These are phyloP conservation scores for Leptopilina boulardi DNA, from an alignment of 1,140 invertebrate species.

Conservation along the genomic window DNA sequence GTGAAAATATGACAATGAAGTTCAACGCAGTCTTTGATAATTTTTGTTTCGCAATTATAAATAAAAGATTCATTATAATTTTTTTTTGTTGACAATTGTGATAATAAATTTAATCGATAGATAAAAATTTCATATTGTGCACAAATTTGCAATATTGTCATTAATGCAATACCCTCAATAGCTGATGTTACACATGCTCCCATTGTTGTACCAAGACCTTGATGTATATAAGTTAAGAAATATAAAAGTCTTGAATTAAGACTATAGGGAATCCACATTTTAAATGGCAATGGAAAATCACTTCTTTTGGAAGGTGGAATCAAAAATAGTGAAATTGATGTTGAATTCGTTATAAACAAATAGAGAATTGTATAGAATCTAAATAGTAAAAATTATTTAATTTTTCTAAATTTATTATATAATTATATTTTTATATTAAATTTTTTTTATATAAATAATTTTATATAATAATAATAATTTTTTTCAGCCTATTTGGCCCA, in stretches of 20 bases:
- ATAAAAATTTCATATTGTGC: not conserved
- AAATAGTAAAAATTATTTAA: too few relatives aligned
- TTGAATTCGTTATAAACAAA: not conserved
- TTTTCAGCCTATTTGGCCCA: too few relatives aligned
- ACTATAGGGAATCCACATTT: not conserved
- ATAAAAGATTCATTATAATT: not conserved
- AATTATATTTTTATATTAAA: not conserved
- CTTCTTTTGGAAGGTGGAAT: constrained; percentile 1
- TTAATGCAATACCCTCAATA: not conserved
- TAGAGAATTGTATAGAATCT: not conserved
- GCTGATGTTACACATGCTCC: not conserved
- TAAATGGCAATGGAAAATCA: not conserved
- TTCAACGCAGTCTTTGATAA: not conserved
- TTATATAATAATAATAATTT: too few relatives aligned
- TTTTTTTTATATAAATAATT: too few relatives aligned
- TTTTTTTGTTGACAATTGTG: not conserved
- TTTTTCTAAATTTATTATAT: not conserved
- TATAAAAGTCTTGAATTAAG: not conserved
- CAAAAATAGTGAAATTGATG: not conserved
- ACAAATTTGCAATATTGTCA: not conserved
- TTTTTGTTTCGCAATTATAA: not conserved
- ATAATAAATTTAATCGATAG: not conserved
- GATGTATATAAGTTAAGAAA: not conserved
- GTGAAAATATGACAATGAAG: not conserved
- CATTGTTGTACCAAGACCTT: not conserved